phyloP scores from a whole-genome alignment of 2,113 vertebrate genomes.

The Callipepla californica region DNA sequence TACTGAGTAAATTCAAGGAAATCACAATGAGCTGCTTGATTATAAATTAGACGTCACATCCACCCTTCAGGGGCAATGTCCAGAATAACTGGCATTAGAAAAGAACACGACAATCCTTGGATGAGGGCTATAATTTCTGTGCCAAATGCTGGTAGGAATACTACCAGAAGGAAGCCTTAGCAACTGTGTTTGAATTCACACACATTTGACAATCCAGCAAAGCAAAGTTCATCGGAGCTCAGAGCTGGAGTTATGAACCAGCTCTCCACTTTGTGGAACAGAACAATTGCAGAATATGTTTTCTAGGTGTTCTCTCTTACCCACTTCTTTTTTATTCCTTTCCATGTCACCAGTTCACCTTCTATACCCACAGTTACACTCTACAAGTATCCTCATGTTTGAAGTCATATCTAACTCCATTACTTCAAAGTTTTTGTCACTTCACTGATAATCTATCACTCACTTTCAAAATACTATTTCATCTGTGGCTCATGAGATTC shows the following conservation, averaged over 20 bases:
- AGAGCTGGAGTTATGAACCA: neutral
- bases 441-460: neutral
- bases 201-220: neutral
- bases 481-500: neutral
- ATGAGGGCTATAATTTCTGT: neutral
- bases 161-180: neutral
- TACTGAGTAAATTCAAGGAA: neutral
- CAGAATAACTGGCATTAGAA: neutral
- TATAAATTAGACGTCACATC: neutral
- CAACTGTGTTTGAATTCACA: neutral
- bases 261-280: neutral
- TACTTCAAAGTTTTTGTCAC: neutral
- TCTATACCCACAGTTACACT: neutral
- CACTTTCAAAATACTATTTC: neutral
- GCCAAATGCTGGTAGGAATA: neutral
- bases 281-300: neutral
- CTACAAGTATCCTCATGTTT: fast-evolving
- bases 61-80: neutral
- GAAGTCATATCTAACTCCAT: neutral
- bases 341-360: neutral
- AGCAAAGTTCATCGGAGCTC: neutral
- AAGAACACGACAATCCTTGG: neutral
- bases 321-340: neutral
- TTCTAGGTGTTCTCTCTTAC: fast-evolving
- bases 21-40: neutral